Evolutionary conservation across 2,888 invertebrate genomes (phyloP), one percentile per base, ranked within the genome.

Genomic region (Ditula angustiorana): DNA sequence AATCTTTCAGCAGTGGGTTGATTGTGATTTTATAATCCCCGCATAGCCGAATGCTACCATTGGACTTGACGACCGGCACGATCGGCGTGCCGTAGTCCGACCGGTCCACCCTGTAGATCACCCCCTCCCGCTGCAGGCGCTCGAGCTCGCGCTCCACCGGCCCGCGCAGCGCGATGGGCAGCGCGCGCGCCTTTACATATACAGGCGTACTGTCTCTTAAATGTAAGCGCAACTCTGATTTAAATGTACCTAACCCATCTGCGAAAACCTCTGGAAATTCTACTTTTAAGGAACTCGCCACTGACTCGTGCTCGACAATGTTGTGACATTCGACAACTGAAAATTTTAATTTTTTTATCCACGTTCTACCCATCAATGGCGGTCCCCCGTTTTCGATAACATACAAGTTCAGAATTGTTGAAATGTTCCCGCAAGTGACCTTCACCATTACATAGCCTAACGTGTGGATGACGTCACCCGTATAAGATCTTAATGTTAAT

Each of bases 71-170:
- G 2, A 72, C 70, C 4, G 71, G 73, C 1, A 76, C 73, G 10
- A 73, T 70, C 1, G 64, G 64, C 16, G 76, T 78, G 5, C 74
- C 76, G 47, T 72, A 75, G 8, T 74, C 75, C 0, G 75, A 76
- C 5, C 66, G 35, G 2, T 37, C 37, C 16, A 46, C 46, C 3
- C 2, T 2, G 37, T 13, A 13, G 2, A 37, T 8, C 19, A 55
- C 55, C n/a, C 24, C 13, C 23, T 55, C 55, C 7, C 13, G 10
- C 13, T 55, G 55, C 26, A 55, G 23, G 16, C 37, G 21, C 13
- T 37, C 55, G 2, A 55, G 37, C 26, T 55, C 41, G 16, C 53
- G 53, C n/a, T 53, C 53, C 11, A 53, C 53, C 4, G 35, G 35
- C 35, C 7, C 8, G 11, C 53, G 53, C 37, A 53, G 53, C 53